Evolutionary conservation across 2,888 invertebrate genomes (phyloP).

Genomic region (Toxonevra muliebris): DNA sequence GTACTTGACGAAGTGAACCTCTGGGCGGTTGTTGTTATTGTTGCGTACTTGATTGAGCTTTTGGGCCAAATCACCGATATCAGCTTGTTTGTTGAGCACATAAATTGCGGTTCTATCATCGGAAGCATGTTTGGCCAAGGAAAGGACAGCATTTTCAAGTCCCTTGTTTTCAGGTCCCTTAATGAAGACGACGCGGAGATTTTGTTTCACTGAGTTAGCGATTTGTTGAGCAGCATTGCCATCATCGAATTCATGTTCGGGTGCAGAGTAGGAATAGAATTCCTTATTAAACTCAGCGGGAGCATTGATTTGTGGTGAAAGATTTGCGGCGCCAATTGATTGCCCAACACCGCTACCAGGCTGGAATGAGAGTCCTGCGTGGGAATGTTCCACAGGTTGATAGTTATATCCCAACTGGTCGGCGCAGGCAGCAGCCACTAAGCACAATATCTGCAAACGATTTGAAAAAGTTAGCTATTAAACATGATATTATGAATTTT

Average conservation of each 20-base stretch:
- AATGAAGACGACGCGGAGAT: conserved; percentile 58
- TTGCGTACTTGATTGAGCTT: conserved; percentile 49
- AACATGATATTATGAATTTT: too few species aligned
- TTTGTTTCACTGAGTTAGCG: conserved; percentile 49
- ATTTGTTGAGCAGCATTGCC: conserved; percentile 44
- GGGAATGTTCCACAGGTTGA: conserved; percentile 32
- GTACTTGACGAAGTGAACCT: conserved; percentile 61
- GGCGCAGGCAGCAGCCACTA: conserved; percentile 52
- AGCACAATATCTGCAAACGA: conserved; percentile 38
- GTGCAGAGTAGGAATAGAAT: conserved; percentile 56
- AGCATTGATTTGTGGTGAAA: conserved; percentile 12
- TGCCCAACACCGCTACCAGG: neutral
- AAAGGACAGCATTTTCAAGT: conserved; percentile 54
- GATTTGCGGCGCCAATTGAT: conserved; percentile 34
- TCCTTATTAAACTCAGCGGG: conserved; percentile 54
- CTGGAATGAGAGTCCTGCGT: conserved; percentile 2
- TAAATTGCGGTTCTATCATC: conserved; percentile 61
- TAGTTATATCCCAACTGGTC: conserved; percentile 56
- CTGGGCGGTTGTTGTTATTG: conserved; percentile 52
- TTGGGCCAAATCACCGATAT: conserved; percentile 51
- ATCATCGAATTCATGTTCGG: conserved; percentile 54
- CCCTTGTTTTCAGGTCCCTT: conserved; percentile 59
- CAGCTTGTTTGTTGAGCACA: conserved; percentile 57
- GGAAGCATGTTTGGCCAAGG: conserved; percentile 55
- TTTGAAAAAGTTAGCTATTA: conserved; percentile 6